Conservation (phyloP, 2,888 invertebrate species). For the Andrena fulva region DNA sequence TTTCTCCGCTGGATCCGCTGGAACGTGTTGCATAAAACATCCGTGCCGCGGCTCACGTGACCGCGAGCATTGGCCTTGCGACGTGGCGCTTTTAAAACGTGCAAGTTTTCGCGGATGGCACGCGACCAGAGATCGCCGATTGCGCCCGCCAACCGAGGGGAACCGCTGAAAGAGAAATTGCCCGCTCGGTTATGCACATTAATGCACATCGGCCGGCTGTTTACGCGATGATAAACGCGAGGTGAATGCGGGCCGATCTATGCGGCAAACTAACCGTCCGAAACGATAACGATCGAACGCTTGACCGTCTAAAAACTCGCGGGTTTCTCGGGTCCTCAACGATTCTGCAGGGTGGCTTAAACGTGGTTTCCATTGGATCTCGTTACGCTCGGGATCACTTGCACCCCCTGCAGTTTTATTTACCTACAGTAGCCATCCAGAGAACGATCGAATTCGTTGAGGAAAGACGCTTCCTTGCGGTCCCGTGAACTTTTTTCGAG, state of each 20-base stretch:
- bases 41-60: constrained; percentile 40
- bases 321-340: not conserved
- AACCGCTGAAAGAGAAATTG: constrained; percentile 48
- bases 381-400: not conserved
- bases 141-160: not conserved
- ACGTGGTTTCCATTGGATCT: no score
- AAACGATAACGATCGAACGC: constrained; percentile 9
- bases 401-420: not conserved
- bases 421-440: not conserved
- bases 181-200: constrained; percentile 45
- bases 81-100: constrained; percentile 16
- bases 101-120: constrained; percentile 42
- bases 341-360: not conserved
- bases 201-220: constrained; percentile 41
- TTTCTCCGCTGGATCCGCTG: not conserved
- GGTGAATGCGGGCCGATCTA: constrained; percentile 40
- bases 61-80: constrained; percentile 48
- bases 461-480: not conserved
- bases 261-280: constrained; percentile 15
- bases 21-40: constrained; percentile 40
- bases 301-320: not conserved
- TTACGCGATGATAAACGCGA: constrained; percentile 55
- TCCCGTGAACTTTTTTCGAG: constrained; percentile 31
- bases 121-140: constrained; percentile 58
- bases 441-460: not conserved